phyloP scores from a whole-genome alignment of 1,140 invertebrate species.

The Neodiprion virginianus region DNA sequence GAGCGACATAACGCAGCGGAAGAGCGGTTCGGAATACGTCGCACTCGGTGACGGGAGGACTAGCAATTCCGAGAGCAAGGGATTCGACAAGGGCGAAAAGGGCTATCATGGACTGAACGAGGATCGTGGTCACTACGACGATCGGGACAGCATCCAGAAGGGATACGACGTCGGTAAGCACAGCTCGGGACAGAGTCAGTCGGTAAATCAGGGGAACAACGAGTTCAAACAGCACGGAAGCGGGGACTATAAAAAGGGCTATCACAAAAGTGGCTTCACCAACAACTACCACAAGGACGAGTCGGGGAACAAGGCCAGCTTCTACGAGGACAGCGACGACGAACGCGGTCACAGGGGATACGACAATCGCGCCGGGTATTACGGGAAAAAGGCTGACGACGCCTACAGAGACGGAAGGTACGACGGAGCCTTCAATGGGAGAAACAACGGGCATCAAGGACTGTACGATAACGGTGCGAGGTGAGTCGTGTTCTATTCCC shows the following conservation, averaged over 20 bases:
- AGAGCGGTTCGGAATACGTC: slow-evolving; percentile 23
- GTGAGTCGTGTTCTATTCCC: slow-evolving; percentile 17
- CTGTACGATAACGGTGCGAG: slow-evolving; percentile 59
- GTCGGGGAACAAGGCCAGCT: slow-evolving; percentile 69
- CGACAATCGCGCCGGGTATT: slow-evolving; percentile 58
- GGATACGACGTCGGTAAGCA: slow-evolving; percentile 35
- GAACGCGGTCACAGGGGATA: slow-evolving; percentile 64
- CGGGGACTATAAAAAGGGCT: slow-evolving; percentile 66
- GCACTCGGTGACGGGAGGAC: slow-evolving; percentile 28
- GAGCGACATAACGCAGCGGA: slow-evolving; percentile 25
- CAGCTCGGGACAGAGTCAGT: slow-evolving; percentile 30
- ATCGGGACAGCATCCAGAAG: slow-evolving; percentile 29
- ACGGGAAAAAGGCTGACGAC: slow-evolving; percentile 59
- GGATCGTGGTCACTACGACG: slow-evolving; percentile 33
- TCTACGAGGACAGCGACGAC: slow-evolving; percentile 68
- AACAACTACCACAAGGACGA: slow-evolving; percentile 73
- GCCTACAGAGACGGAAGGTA: slow-evolving; percentile 59
- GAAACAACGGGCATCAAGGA: slow-evolving; percentile 56
- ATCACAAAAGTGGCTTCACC: slow-evolving; percentile 69
- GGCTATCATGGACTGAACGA: slow-evolving; percentile 28
- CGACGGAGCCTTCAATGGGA: slow-evolving; percentile 53
- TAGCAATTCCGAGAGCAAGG: slow-evolving; percentile 24
- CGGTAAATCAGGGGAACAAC: slow-evolving; percentile 34
- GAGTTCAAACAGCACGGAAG: slow-evolving; percentile 27
- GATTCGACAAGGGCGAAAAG: slow-evolving; percentile 26